Evolutionary conservation across 2,888 invertebrate genomes (phyloP), one percentile per base, ranked within the genome.

Genomic region (Sisyra terminalis): DNA sequence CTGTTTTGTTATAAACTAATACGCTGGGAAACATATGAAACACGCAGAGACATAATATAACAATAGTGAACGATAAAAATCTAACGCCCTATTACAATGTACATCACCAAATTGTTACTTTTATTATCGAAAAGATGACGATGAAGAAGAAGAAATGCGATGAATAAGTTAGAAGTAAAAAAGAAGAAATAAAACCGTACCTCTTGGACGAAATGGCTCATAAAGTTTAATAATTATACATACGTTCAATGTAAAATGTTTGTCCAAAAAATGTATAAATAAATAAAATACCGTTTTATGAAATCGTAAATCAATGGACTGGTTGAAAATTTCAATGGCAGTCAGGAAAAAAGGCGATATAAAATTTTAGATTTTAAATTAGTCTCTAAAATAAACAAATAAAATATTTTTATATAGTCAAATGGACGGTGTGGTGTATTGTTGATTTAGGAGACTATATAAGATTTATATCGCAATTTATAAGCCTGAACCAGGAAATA

Each of bases 271-370:
- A 38, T 40, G 31, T 40, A 14, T 31, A 40, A 31, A 29, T 31
- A 40, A 30, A 40, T 40, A 40, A 40, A 40, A 40, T 40, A 31
- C 30, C 29, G 17, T 40, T 40, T 40, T 40, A 40, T 40, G 40
- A 40, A 40, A 40, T 30, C 30, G 24, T 40, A 40, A 40, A 40
- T 40, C 40, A 40, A 39, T 39, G 13, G n/a, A 10, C n/a, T 18
- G 13, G 39, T 39, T 39, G 24, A 24, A 24, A 24, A 24, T 24
- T 24, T 15, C 14, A 35, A 24, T 24, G 24, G 24, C 24, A 24
- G 24, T 35, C 35, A 15, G 16, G 14, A 15, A 15, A 35, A 35
- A 35, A 35, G 16, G 16, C 16, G 16, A 15, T 15, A 35, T 15
- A 35, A 35, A 35, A 10, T 34, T 34, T 35, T 35, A 35, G 35